A percentile compares a stretch with the other conserved stretches of the same genome.
These are phyloP conservation scores for Crocallis elinguaria DNA, from an alignment of 2,888 invertebrate genomes.

Conservation along the genomic window DNA sequence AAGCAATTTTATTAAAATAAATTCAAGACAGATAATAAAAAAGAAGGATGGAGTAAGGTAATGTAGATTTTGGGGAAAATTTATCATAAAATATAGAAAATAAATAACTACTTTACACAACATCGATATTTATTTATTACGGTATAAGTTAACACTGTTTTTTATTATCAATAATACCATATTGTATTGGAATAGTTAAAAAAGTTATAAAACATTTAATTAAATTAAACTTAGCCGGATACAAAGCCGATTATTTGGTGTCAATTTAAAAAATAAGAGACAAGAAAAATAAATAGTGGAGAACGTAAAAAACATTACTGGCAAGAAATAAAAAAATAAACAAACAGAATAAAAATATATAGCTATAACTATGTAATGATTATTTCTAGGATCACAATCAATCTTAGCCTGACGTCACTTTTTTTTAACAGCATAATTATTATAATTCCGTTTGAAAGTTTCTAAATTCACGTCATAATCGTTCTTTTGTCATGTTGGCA, in stretches of 20 bases:
- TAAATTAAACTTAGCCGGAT: conserved; percentile 1
- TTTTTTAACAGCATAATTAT: conserved; percentile 22
- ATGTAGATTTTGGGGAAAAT: too few species aligned
- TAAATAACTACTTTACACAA: conserved; percentile 31
- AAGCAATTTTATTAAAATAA: too few species aligned
- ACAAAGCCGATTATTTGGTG: neutral
- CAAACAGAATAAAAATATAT: too few species aligned
- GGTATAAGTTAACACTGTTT: conserved; percentile 37
- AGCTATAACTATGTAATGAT: too few species aligned
- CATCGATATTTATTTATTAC: conserved; percentile 32
- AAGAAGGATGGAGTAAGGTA: too few species aligned
- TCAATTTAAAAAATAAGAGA: conserved; percentile 10
- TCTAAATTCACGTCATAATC: conserved; percentile 14
- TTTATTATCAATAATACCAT: conserved; percentile 7
- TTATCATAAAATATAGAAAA: neutral
- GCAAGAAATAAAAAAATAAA: conserved; percentile 13
- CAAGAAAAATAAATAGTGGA: conserved; percentile 15
- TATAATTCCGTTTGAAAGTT: conserved; percentile 12
- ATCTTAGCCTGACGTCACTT: conserved; percentile 21
- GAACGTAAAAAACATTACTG: conserved; percentile 9
- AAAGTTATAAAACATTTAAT: conserved; percentile 11
- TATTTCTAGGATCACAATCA: conserved; percentile 12
- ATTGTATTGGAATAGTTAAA: conserved; percentile 12
- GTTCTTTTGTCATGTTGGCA: neutral
- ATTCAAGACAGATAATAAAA: too few species aligned